A percentile compares a stretch with the other conserved stretches of the same genome.
These are phyloP conservation scores for Chymomyza amoena DNA, from an alignment of 2,888 invertebrate genomes.

Conservation along the genomic window DNA sequence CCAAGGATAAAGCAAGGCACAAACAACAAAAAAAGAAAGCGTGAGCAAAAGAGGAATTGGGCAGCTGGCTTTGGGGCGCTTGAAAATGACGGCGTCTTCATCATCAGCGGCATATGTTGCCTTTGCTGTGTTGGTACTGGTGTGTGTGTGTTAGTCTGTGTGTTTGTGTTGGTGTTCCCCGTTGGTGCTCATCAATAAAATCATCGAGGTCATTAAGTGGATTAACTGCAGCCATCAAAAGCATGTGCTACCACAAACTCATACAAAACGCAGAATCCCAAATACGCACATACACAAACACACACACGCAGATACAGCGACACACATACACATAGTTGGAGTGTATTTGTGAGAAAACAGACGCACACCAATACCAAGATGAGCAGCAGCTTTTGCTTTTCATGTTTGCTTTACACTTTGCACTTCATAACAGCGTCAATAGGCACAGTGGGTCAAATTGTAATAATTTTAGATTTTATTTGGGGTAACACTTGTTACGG, in stretches of 20 bases:
- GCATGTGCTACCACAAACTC: conserved; percentile 70
- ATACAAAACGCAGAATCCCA: conserved; percentile 63
- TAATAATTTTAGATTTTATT: neutral
- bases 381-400: conserved; percentile 17
- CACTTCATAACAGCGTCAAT: conserved; percentile 69
- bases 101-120: conserved; percentile 72
- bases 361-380: neutral
- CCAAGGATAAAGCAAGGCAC: neutral
- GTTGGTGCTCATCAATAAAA: conserved; percentile 78
- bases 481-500: neutral
- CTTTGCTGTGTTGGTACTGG: neutral
- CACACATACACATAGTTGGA: neutral
- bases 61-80: neutral
- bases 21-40: conserved; percentile 10
- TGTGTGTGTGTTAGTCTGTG: conserved; percentile 1
- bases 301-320: neutral
- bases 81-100: conserved; percentile 50
- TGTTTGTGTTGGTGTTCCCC: conserved; percentile 45
- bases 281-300: conserved; percentile 49
- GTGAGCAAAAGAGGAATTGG: conserved; percentile 3
- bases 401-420: conserved; percentile 64
- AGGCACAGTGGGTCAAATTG: conserved; percentile 25
- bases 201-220: conserved; percentile 79
- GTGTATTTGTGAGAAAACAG: conserved; percentile 1
- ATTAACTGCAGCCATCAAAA: conserved; percentile 78